A percentile compares a stretch with the other conserved stretches of the same genome.
These are phyloP conservation scores for Plebejus anna DNA, from an alignment of 2,888 invertebrate genomes.

Conservation along the genomic window DNA sequence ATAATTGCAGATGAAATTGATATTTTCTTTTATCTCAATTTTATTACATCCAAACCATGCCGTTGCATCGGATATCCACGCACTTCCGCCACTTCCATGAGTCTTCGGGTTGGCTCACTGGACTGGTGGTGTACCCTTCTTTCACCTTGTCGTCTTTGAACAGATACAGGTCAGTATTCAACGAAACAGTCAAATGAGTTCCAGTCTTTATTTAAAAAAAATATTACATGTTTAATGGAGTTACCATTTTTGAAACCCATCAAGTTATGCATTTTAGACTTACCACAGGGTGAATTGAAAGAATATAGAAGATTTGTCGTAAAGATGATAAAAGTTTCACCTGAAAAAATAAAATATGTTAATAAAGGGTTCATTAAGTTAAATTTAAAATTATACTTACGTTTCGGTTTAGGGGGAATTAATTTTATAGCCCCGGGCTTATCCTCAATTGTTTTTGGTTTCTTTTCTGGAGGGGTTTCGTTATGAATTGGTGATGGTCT, in stretches of 20 bases:
- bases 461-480: constrained; percentile 86
- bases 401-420: constrained; percentile 93
- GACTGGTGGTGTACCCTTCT: constrained; percentile 47
- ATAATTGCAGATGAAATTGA: not conserved
- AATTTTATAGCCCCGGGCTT: constrained; percentile 91
- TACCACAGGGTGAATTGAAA: constrained; percentile 59
- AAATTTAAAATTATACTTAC: constrained; percentile 83
- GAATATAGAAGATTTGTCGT: constrained; percentile 45
- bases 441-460: constrained; percentile 84
- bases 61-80: constrained; percentile 51
- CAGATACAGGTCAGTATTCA: constrained; percentile 62
- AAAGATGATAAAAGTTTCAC: constrained; percentile 39
- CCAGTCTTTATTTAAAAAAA: constrained; percentile 73
- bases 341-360: constrained; percentile 71
- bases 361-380: constrained; percentile 45
- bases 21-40: constrained; percentile 4
- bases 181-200: constrained; percentile 61
- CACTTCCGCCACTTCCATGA: constrained; percentile 52
- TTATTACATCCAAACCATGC: constrained; percentile 45
- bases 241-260: constrained; percentile 57
- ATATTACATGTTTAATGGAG: constrained; percentile 57
- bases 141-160: constrained; percentile 55
- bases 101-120: constrained; percentile 54
- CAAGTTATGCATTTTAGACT: constrained; percentile 75
- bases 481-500: constrained; percentile 72